Percentiles rank a stretch among this genome's conserved stretches.
Evolutionary conservation across 2,888 invertebrate genomes (phyloP).

Genomic region (Drosophila bunnanda): DNA sequence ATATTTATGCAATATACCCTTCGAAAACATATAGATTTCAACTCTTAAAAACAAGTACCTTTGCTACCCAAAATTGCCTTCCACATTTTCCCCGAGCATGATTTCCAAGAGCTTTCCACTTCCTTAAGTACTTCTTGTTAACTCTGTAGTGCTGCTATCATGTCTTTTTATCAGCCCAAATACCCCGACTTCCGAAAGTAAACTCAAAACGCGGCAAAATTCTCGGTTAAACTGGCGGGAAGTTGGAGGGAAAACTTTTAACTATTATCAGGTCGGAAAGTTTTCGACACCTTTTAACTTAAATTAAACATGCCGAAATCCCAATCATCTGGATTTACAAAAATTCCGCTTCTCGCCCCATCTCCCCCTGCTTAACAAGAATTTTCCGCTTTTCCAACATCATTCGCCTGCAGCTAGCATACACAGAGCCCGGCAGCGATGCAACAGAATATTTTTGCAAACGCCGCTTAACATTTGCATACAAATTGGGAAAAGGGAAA

Average conservation of each 20-base stretch:
- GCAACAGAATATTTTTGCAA: slow-evolving; percentile 72
- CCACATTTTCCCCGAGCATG: background rate
- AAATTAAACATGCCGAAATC: slow-evolving; percentile 58
- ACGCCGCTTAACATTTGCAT: slow-evolving; percentile 68
- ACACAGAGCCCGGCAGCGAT: slow-evolving; percentile 44
- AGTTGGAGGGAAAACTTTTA: slow-evolving; percentile 43
- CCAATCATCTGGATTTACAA: slow-evolving; percentile 52
- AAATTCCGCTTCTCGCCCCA: slow-evolving; percentile 10
- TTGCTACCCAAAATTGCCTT: slow-evolving; percentile 3
- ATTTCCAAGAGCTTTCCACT: slow-evolving; percentile 4
- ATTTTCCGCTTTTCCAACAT: background rate
- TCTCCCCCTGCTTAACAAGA: background rate
- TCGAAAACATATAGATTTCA: background rate
- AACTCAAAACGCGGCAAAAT: slow-evolving; percentile 14
- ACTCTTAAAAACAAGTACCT: background rate
- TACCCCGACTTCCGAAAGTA: background rate
- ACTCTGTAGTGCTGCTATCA: slow-evolving; percentile 34
- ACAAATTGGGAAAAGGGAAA: slow-evolving; percentile 65
- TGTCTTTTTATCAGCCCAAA: slow-evolving; percentile 23
- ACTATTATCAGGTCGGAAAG: slow-evolving; percentile 42
- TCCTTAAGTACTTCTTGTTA: slow-evolving; percentile 13
- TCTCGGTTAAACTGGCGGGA: slow-evolving; percentile 15
- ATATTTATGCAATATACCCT: too few relatives aligned
- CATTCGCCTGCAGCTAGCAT: slow-evolving; percentile 11
- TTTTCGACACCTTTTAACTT: slow-evolving; percentile 64